A percentile compares a stretch with the other conserved stretches of the same genome.
Conservation (phyloP, 1,140 invertebrate genomes). For the Bicyclus anynana region DNA sequence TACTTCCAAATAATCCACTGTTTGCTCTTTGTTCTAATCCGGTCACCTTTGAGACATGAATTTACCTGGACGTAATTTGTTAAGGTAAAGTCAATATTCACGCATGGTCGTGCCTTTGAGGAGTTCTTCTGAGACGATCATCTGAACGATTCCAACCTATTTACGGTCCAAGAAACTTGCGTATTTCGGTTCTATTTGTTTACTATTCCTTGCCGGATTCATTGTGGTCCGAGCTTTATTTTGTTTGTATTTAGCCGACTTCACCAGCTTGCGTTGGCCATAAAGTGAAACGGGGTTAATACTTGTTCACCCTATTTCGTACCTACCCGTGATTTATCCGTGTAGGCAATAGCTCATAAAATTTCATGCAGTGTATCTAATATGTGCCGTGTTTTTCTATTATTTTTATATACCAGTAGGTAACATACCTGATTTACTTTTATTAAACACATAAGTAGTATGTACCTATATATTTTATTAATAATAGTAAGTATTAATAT, state of each 20-base stretch:
- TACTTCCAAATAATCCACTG: slow-evolving; percentile 8
- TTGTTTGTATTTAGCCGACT: slow-evolving; percentile 20
- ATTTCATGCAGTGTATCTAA: background rate
- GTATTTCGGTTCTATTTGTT: slow-evolving; percentile 17
- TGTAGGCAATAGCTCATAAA: slow-evolving; percentile 10
- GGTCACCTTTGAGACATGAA: slow-evolving; percentile 12
- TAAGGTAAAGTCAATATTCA: slow-evolving; percentile 25
- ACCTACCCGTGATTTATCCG: slow-evolving; percentile 14
- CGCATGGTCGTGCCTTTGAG: slow-evolving; percentile 29
- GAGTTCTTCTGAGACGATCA: slow-evolving; percentile 23
- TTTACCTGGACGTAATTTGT: slow-evolving; percentile 11
- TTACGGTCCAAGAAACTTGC: slow-evolving; percentile 29
- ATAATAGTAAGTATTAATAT: too few relatives aligned
- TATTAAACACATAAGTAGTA: too few relatives aligned
- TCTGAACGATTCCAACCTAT: slow-evolving; percentile 22
- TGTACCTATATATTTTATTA: too few relatives aligned
- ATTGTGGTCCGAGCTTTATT: slow-evolving; percentile 18
- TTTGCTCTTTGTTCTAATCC: slow-evolving; percentile 6
- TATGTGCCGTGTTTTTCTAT: background rate
- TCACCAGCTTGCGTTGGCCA: slow-evolving; percentile 8
- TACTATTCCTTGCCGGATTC: slow-evolving; percentile 21
- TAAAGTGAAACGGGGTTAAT: slow-evolving; percentile 1
- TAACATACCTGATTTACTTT: too few relatives aligned
- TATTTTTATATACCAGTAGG: background rate
- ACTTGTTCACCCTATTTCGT: slow-evolving; percentile 13